Evolutionary conservation across 2,888 invertebrate species (phyloP).

Genomic region (Toxonevra muliebris): DNA sequence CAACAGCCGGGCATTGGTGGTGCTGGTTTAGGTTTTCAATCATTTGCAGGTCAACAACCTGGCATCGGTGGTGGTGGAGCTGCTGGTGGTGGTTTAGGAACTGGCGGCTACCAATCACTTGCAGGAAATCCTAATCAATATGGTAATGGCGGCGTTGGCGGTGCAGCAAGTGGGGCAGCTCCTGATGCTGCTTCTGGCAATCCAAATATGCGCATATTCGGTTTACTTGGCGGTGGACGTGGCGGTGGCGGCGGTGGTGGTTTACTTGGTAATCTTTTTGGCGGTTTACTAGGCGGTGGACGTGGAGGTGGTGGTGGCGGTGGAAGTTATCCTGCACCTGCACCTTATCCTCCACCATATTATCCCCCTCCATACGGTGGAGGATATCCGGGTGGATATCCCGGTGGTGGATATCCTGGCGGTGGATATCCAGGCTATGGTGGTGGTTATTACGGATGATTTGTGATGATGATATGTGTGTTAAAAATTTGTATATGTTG

Average conservation of each 20-base stretch:
- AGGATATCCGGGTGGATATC: constrained; percentile 35
- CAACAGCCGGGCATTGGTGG: no score
- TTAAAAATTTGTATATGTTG: neutral
- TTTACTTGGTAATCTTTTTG: constrained; percentile 29
- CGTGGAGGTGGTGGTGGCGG: constrained; percentile 27
- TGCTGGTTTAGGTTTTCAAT: no score
- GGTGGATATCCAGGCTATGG: constrained; percentile 35
- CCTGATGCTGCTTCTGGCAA: neutral
- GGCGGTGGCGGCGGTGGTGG: constrained; percentile 45
- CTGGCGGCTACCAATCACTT: constrained; percentile 2
- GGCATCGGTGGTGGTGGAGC: constrained; percentile 8
- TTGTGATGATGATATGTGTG: neutral
- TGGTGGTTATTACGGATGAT: constrained; percentile 13
- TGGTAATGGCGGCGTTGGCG: neutral
- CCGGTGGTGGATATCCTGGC: constrained; percentile 34
- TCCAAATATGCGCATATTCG: constrained; percentile 47
- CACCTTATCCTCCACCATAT: constrained; percentile 25
- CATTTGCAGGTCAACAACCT: neutral
- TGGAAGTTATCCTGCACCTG: constrained; percentile 28
- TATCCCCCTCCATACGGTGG: constrained; percentile 34
- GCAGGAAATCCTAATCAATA: neutral
- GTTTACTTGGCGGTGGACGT: constrained; percentile 43
- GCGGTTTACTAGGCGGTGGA: constrained; percentile 22
- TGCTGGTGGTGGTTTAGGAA: constrained; percentile 10
- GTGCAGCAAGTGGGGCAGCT: neutral